Base-by-base conservation (phyloP, 1,140 invertebrate species). In the Cylas formicarius region DNA sequence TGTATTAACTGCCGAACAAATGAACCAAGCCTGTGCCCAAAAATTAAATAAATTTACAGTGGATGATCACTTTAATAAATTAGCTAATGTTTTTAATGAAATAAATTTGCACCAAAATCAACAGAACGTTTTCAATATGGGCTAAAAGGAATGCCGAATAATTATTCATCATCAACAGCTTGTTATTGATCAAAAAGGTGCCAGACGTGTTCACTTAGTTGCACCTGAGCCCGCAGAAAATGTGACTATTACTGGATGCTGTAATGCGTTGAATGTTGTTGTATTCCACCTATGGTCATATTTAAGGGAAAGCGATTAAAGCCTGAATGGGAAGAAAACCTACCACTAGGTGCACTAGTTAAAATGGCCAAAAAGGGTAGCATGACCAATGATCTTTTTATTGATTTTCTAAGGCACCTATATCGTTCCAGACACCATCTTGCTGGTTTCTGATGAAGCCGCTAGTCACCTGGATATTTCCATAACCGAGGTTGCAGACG, bases 141-240 rank as follows among this genome's bases (percentile, higher is more conserved):
- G 66, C 50, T 62, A 67, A 42, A 68, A 66, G 44, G 58, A 57
- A 13, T 60, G 61, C 33, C 37, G 52, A 6, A 43, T 62, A 24
- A 53, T 51, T 37, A 22, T 67, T 11, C 63, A 68, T 34, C 48
- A 65, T 26, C 47, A 58, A 33, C 58, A 56, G 33, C 34, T 16
- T 36, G 62, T 70, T 50, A 45, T 67, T 2, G 53, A 62, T 29
- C 17, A 50, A 51, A 66, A 60, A 53, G 63, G 64, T 9, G 49
- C 34, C n/a, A 62, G 55, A 45, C 56, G 62, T 37, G 62, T 70
- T 9, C 66, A 65, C 52, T 16, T 59, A 14, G 37, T 64, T 8
- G 61, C 61, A 4, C 53, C 46, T 10, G 62, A 71, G 50, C 63
- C 67, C 41, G 62, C 53, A 11, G 56, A 67, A 53, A 68, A 61